A percentile compares a stretch with the other conserved stretches of the same genome.
Conservation (phyloP, 1,140 invertebrate genomes). For the Stenopsyche tienmushanensis region DNA sequence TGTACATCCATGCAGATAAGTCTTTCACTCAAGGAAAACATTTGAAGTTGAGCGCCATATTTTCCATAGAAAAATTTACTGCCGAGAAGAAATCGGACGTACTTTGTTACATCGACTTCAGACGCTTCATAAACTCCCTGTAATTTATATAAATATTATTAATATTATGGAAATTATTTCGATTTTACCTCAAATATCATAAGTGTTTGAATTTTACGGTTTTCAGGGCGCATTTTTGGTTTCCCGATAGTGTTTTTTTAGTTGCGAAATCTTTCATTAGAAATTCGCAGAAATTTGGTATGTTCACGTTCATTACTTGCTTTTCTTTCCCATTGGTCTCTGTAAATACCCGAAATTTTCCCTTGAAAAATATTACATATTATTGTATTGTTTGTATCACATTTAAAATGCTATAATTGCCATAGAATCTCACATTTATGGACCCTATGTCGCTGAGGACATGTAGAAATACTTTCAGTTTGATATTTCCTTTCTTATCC, state of each 20-base stretch:
- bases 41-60: neutral
- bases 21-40: neutral
- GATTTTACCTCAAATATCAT: neutral
- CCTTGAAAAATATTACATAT: slow-evolving; percentile 3
- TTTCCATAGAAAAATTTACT: slow-evolving; percentile 20
- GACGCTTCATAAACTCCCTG: slow-evolving; percentile 1
- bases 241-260: neutral
- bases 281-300: slow-evolving; percentile 16
- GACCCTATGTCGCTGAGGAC: neutral
- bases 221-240: neutral
- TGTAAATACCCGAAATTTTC: neutral
- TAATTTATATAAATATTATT: slow-evolving; percentile 3
- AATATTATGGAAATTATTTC: slow-evolving; percentile 2
- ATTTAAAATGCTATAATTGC: neutral
- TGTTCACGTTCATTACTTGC: neutral
- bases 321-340: neutral
- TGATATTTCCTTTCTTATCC: slow-evolving; percentile 1
- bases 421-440: neutral
- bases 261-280: neutral
- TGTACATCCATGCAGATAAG: neutral
- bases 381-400: neutral
- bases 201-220: neutral
- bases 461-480: neutral
- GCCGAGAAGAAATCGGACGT: neutral
- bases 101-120: neutral